phyloP scores from a whole-genome alignment of 2,797 vertebrate species.

The Emys orbicularis region DNA sequence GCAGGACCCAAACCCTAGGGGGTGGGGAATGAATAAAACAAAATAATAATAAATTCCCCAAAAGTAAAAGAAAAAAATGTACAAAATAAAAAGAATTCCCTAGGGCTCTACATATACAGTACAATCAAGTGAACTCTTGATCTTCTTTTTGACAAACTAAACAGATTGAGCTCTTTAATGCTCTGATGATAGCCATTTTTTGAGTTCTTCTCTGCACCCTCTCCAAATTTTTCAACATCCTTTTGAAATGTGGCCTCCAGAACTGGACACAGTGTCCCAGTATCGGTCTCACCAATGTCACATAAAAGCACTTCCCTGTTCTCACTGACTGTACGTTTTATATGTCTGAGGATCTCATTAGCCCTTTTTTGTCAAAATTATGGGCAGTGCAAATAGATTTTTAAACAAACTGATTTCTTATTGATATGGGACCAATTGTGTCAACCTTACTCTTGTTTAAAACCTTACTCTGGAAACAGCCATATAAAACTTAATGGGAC shows the following conservation, averaged over 20 bases:
- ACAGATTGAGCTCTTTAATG: fast-evolving
- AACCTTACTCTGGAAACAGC: not conserved
- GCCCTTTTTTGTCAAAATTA: not conserved
- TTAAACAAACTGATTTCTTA: not conserved
- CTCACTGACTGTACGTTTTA: not conserved
- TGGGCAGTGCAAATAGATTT: not conserved
- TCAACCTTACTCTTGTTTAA: not conserved
- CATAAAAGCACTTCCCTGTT: not conserved
- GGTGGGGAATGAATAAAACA: not conserved
- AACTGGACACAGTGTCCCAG: not conserved
- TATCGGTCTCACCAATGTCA: not conserved
- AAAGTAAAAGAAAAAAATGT: not conserved
- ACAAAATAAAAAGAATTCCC: not conserved
- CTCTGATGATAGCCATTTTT: not conserved
- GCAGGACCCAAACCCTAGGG: not conserved
- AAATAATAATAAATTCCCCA: not conserved
- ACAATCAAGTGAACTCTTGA: fast-evolving
- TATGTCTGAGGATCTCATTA: not conserved
- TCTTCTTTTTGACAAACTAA: not conserved
- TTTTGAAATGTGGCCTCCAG: not conserved
- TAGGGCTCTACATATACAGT: not conserved
- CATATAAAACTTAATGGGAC: not conserved
- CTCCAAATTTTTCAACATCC: not conserved
- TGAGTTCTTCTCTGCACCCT: fast-evolving
- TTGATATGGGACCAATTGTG: not conserved